Evolutionary conservation across 1,140 invertebrate genomes (phyloP).

Genomic region (Colletes gigas): DNA sequence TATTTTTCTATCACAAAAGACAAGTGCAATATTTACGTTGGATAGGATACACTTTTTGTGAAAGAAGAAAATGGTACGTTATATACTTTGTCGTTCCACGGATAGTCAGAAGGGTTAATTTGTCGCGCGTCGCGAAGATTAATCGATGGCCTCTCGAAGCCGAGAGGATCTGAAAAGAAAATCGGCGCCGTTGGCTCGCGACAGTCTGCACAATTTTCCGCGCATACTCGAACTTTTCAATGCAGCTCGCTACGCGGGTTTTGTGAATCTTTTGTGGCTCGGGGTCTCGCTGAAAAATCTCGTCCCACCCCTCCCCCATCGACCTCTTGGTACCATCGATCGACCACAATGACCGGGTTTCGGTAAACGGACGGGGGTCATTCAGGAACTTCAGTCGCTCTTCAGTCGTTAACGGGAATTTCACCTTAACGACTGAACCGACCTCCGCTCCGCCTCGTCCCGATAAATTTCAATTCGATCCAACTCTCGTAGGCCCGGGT

Average conservation of each 20-base stretch:
- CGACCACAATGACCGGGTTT: conserved; percentile 35
- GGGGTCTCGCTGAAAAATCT: conserved; percentile 8
- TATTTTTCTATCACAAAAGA: too few species aligned
- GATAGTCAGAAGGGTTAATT: too few species aligned
- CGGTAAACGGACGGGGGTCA: conserved; percentile 10
- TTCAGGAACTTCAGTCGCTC: conserved; percentile 42
- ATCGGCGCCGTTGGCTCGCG: not conserved
- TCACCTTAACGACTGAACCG: conserved; percentile 43
- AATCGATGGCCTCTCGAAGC: too few species aligned
- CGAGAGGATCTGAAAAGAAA: not conserved
- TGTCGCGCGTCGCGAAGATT: too few species aligned
- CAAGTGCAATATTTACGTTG: too few species aligned
- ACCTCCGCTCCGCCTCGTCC: not conserved
- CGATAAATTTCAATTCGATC: conserved; percentile 60
- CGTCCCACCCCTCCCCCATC: not conserved
- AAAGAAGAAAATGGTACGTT: too few species aligned
- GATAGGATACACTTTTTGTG: too few species aligned
- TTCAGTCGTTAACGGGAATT: conserved; percentile 55
- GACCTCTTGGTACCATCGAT: conserved; percentile 1
- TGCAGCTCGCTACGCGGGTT: not conserved
- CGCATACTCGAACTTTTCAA: not conserved
- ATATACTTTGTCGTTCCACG: too few species aligned
- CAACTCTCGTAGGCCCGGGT: not conserved
- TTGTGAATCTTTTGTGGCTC: not conserved
- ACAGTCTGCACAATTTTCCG: too few species aligned